These are phyloP conservation scores for Chrysomela aeneicollis DNA, from an alignment of 2,888 invertebrate genomes.

Conservation along the genomic window DNA sequence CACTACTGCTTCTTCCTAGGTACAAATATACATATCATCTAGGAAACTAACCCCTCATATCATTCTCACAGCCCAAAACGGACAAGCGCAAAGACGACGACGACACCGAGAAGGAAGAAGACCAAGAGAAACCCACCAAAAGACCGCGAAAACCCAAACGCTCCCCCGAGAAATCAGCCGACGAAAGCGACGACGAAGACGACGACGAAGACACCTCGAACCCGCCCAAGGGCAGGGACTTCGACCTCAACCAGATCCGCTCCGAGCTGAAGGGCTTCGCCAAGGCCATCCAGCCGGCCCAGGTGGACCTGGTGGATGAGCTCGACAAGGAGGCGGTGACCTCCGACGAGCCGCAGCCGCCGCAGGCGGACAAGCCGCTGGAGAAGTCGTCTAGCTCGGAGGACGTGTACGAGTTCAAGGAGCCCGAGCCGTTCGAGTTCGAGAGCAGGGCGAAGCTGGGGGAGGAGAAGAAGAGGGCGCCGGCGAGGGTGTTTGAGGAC, in stretches of 20 bases:
- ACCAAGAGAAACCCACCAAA: conserved; percentile 40
- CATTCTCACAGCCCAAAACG: conserved; percentile 47
- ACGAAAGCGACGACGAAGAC: conserved; percentile 58
- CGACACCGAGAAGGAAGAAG: conserved; percentile 62
- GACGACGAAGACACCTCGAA: conserved; percentile 57
- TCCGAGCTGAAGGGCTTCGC: conserved; percentile 84
- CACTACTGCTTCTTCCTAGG: too few relatives aligned
- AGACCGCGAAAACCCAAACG: conserved; percentile 58
- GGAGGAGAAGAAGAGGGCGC: conserved; percentile 55
- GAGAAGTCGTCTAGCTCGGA: conserved; percentile 54
- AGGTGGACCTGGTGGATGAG: conserved; percentile 35
- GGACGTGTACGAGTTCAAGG: conserved; percentile 89
- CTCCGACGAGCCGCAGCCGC: too few relatives aligned
- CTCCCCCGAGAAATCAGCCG: conserved; percentile 59
- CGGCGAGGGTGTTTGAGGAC: conserved; percentile 58
- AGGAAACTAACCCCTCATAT: too few relatives aligned
- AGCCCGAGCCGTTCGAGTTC: conserved; percentile 87
- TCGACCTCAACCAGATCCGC: conserved; percentile 84
- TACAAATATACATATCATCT: too few relatives aligned
- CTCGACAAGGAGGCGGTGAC: conserved; percentile 50
- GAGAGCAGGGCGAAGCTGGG: conserved; percentile 67
- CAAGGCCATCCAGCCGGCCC: conserved; percentile 65
- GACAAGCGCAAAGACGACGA: conserved; percentile 61
- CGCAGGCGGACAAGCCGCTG: conserved; percentile 45
- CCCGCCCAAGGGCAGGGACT: conserved; percentile 73